Conservation (phyloP, 2,113 vertebrate genomes). For the Redunca redunca region DNA sequence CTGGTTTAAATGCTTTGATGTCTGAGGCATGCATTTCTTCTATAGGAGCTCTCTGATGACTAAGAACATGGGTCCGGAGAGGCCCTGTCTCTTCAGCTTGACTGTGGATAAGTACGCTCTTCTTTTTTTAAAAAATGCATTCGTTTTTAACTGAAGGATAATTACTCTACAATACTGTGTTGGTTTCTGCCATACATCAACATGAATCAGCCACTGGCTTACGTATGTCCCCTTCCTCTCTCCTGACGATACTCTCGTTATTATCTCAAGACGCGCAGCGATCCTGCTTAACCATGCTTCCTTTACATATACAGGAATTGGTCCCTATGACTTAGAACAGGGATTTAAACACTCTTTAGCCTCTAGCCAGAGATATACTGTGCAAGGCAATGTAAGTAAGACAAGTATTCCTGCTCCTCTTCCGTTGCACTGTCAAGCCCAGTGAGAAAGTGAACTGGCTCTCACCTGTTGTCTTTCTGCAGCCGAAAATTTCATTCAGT, state of each 20-base stretch:
- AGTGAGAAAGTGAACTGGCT: accelerated
- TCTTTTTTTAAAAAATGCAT: background rate
- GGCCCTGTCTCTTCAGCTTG: background rate
- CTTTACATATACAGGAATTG: background rate
- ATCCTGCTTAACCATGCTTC: background rate
- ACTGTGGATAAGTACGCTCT: background rate
- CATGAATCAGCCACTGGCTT: background rate
- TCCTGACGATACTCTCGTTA: background rate
- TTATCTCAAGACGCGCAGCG: background rate
- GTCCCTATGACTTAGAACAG: background rate
- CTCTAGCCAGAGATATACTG: background rate
- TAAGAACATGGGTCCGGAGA: background rate
- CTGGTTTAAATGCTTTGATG: background rate
- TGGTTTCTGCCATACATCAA: background rate
- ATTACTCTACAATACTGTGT: too few species aligned
- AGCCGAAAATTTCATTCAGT: background rate
- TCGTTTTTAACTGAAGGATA: background rate
- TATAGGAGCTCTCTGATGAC: background rate
- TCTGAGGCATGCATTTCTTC: background rate
- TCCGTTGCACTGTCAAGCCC: background rate
- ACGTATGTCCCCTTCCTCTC: background rate
- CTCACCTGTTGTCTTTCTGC: too few species aligned
- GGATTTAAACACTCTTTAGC: background rate
- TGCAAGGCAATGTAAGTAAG: background rate
- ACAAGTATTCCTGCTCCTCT: background rate